phyloP scores from a whole-genome alignment of 1,140 invertebrate genomes.

The Brachystomella parvula region DNA sequence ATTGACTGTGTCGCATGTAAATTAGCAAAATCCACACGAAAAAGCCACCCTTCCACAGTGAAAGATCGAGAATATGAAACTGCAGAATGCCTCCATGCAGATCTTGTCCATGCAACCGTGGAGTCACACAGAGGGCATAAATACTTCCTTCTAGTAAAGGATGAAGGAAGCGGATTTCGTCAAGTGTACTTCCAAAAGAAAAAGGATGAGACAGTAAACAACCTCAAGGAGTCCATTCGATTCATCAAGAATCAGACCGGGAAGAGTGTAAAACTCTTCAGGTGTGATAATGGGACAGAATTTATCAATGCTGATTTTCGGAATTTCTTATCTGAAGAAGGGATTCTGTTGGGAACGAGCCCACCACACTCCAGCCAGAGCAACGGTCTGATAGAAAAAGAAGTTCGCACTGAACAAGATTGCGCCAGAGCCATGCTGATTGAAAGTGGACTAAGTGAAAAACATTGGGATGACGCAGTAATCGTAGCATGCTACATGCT shows the following conservation, averaged over 20 bases:
- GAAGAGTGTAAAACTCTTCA: background rate
- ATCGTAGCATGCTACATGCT: background rate
- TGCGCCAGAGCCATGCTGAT: constrained; percentile 19
- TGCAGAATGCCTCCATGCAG: constrained; percentile 14
- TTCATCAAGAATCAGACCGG: constrained; percentile 1
- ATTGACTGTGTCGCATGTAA: background rate
- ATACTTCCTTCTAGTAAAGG: constrained; percentile 17
- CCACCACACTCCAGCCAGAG: constrained; percentile 7
- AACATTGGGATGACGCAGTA: constrained; percentile 14
- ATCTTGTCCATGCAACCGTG: constrained; percentile 3
- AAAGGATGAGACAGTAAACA: background rate
- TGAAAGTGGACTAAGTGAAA: background rate
- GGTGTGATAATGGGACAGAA: constrained; percentile 20
- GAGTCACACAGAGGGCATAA: constrained; percentile 2
- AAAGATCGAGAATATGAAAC: background rate
- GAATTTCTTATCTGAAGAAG: constrained; percentile 11
- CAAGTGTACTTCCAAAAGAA: constrained; percentile 1
- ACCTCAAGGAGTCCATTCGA: background rate
- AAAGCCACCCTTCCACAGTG: background rate
- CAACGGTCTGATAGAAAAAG: constrained; percentile 24
- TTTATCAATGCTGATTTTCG: background rate
- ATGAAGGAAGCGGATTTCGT: background rate
- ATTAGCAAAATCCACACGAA: background rate
- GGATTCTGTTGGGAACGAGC: constrained; percentile 1
- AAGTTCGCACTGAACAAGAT: constrained; percentile 12